Evolutionary conservation across 2,797 vertebrate genomes (phyloP).

Genomic region (Artibeus jamaicensis): DNA sequence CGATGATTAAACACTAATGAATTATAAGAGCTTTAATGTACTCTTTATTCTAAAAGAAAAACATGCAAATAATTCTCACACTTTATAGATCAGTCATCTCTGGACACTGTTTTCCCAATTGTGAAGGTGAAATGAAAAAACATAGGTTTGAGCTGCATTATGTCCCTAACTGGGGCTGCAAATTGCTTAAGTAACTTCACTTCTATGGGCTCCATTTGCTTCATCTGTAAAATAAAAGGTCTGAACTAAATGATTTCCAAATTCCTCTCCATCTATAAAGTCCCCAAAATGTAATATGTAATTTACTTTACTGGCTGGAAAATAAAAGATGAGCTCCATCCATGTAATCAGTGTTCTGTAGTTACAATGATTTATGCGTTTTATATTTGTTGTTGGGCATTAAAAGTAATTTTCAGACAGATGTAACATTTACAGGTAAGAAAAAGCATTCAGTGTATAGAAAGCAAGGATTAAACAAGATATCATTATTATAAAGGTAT

Average conservation of each 20-base stretch:
- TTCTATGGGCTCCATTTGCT: neutral
- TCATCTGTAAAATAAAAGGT: neutral
- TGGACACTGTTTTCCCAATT: neutral
- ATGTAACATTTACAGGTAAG: neutral
- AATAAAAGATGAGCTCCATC: neutral
- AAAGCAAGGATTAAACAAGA: neutral
- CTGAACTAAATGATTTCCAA: neutral
- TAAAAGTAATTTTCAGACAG: neutral
- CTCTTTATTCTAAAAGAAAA: neutral
- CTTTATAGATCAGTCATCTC: neutral
- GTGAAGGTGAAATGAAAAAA: neutral
- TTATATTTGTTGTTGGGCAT: neutral
- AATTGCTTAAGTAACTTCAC: neutral
- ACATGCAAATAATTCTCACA: neutral
- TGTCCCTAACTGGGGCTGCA: neutral
- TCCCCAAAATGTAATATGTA: neutral
- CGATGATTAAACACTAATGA: neutral
- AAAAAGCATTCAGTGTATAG: neutral
- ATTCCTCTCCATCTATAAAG: neutral
- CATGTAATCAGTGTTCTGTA: neutral
- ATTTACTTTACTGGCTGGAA: neutral
- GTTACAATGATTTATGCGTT: neutral
- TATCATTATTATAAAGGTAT: neutral
- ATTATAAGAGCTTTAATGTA: neutral
- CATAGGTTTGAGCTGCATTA: neutral